phyloP scores from a whole-genome alignment of 2,113 vertebrate species.

The Vidua chalybeata region DNA sequence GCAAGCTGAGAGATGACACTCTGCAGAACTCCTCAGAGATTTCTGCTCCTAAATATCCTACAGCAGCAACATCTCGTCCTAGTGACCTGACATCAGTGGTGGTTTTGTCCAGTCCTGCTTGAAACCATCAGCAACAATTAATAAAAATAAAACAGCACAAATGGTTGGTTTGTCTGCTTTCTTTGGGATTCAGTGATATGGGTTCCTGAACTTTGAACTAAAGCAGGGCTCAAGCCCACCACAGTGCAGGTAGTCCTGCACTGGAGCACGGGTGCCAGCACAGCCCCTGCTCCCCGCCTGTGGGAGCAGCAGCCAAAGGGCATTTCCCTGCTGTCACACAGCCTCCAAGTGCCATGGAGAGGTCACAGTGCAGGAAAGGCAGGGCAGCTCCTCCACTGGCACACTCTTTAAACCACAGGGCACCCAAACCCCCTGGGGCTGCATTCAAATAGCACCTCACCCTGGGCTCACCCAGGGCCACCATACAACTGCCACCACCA shows the following conservation, averaged over 20 bases:
- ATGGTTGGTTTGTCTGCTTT: background rate
- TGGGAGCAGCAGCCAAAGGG: background rate
- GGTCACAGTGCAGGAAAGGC: background rate
- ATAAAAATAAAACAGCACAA: background rate
- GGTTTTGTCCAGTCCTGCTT: background rate
- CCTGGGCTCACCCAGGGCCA: background rate
- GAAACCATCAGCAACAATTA: background rate
- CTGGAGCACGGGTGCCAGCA: background rate
- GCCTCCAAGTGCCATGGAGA: background rate
- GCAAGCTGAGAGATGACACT: background rate
- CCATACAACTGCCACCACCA: rapidly evolving
- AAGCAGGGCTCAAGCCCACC: background rate
- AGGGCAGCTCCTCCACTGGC: background rate
- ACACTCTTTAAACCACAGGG: background rate
- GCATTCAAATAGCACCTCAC: rapidly evolving
- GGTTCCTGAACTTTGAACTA: background rate
- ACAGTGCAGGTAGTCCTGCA: background rate
- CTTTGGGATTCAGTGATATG: background rate
- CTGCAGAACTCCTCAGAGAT: background rate
- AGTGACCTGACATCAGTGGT: background rate
- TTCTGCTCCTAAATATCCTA: constrained; percentile 28
- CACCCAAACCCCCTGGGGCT: background rate
- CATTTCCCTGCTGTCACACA: background rate
- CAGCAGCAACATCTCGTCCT: background rate
- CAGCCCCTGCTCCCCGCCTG: background rate